A percentile compares a stretch with the other conserved stretches of the same genome.
These are phyloP conservation scores for Cremastobaeus sp. DNA, from an alignment of 2,888 invertebrate species.

Conservation along the genomic window DNA sequence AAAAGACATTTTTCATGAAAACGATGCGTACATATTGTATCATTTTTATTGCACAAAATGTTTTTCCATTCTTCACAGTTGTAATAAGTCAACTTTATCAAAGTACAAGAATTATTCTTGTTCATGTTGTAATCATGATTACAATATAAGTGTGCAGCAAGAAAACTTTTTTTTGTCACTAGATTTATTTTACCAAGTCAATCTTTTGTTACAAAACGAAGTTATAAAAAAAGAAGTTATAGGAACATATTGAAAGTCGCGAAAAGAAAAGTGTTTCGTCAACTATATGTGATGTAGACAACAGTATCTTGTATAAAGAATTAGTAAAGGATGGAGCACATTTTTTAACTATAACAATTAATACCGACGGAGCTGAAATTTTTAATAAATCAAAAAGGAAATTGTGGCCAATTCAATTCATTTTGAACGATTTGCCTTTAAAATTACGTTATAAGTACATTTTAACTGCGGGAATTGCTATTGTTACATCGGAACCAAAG, in stretches of 20 bases:
- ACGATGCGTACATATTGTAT: conserved; percentile 26
- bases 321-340: not conserved
- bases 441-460: conserved; percentile 25
- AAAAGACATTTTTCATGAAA: not conserved
- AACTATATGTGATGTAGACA: not conserved
- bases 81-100: conserved; percentile 17
- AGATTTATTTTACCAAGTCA: conserved; percentile 8
- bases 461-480: conserved; percentile 13
- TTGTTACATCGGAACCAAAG: conserved; percentile 28
- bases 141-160: not conserved
- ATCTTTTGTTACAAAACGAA: conserved; percentile 7
- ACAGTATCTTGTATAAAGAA: conserved; percentile 9
- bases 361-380: conserved; percentile 35
- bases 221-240: not conserved
- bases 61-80: conserved; percentile 10
- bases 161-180: conserved; percentile 3
- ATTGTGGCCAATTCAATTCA: conserved; percentile 38
- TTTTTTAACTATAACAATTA: conserved; percentile 25
- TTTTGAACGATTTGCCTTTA: conserved; percentile 26
- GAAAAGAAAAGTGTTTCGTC: not conserved
- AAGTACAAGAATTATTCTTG: conserved; percentile 11
- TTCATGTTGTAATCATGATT: conserved; percentile 2
- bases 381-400: conserved; percentile 27
- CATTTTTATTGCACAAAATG: conserved; percentile 28
- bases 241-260: not conserved